Base-by-base conservation (phyloP, 1,140 invertebrate species). In the Saccostrea echinata region DNA sequence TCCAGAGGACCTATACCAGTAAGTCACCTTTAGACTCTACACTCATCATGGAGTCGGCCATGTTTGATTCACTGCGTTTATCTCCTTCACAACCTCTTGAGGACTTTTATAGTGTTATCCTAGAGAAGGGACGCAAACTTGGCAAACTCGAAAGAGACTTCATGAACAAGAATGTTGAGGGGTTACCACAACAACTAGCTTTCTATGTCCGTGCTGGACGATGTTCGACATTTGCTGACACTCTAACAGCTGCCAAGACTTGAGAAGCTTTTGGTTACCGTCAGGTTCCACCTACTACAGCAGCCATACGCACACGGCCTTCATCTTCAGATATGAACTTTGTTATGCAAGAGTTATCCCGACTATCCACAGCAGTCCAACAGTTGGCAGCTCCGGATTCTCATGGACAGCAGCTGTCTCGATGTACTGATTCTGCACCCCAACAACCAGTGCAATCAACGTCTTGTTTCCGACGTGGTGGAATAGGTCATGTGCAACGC, bases 131-230 rank as follows among this genome's bases (percentile, higher is more conserved):
- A 12, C 21, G 30, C 1, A 81, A 80, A 43, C 33, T 86, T 1
- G 30, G 51, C 4, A 86, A 86, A 53, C 27, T 68, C n/a, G 64
- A 43, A 27, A 12, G 51, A 8, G 85, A 86, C 21, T 21, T 52
- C 0, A 86, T 86, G 27, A 68, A 61, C 43, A 61, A 64, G 27
- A 80, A 80, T 80, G 71, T 80, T 12, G 76, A 80, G 24, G 64
- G 85, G 8, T 43, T 81, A 12, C 85, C 85, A 0, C 12, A 35
- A 18, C 21, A 52, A 8, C 51, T 86, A 12, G 85, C 85, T 24
- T 86, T 86, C 9, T 55, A 68, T 80, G 85, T 86, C 9, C 33
- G 85, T 13, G 85, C 71, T 27, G 76, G 68, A n/a, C 13, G 24
- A 12, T 55, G 51, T 55, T 18, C 64, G 0, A 52, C 16, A 27